phyloP scores from a whole-genome alignment of 1,140 invertebrate species.

The Lysiphlebus fabarum region DNA sequence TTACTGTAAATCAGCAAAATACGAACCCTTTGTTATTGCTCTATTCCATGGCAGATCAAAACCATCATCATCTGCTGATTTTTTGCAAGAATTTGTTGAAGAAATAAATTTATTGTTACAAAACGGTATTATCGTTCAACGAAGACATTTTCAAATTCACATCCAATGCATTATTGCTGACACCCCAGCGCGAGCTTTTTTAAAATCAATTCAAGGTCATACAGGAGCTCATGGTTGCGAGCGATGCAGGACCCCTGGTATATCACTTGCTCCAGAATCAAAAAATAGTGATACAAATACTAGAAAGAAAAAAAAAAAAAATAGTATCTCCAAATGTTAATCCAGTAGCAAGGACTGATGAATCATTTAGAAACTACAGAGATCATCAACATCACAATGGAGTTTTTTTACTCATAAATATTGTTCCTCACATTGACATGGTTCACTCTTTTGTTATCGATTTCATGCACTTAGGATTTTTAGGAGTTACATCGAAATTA shows the following conservation, averaged over 20 bases:
- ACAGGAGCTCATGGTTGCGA: slow-evolving; percentile 17
- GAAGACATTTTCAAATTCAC: slow-evolving; percentile 11
- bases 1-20: slow-evolving; percentile 7
- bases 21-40: slow-evolving; percentile 21
- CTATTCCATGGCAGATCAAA: slow-evolving; percentile 15
- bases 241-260: slow-evolving; percentile 16
- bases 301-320: background rate
- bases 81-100: slow-evolving; percentile 20
- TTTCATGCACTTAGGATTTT: slow-evolving; percentile 15
- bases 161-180: slow-evolving; percentile 20
- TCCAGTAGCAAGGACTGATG: slow-evolving; percentile 7
- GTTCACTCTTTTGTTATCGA: slow-evolving; percentile 10
- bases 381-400: slow-evolving; percentile 13
- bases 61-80: slow-evolving; percentile 15
- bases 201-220: slow-evolving; percentile 17
- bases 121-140: slow-evolving; percentile 16
- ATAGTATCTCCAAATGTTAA: slow-evolving; percentile 14
- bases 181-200: slow-evolving; percentile 15
- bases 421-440: slow-evolving; percentile 17
- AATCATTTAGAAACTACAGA: slow-evolving; percentile 13
- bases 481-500: slow-evolving; percentile 18
- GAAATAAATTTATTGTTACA: slow-evolving; percentile 21
- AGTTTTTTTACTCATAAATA: slow-evolving; percentile 15
- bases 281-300: too few species aligned
- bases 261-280: background rate